Percentiles rank a stretch among this genome's conserved stretches.
Evolutionary conservation across 2,888 invertebrate species (phyloP).

Genomic region (Drosophila lutescens): DNA sequence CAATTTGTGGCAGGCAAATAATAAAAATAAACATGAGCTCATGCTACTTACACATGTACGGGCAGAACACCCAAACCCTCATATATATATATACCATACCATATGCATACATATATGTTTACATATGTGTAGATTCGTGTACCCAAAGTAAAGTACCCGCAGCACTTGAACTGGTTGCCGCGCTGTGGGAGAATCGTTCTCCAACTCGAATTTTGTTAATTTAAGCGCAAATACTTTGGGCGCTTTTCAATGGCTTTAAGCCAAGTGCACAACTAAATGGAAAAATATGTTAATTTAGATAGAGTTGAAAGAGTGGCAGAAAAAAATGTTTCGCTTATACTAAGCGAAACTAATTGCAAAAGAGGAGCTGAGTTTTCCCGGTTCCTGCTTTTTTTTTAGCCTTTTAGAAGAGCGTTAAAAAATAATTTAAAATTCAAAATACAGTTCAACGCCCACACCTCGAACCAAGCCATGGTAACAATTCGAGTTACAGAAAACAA

Average conservation of each 20-base stretch:
- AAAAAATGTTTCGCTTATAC: neutral
- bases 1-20: conserved; percentile 77
- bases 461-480: too few relatives aligned
- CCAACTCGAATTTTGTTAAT: conserved; percentile 40
- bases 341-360: conserved; percentile 1
- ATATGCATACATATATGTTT: neutral
- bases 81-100: neutral
- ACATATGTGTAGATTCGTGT: conserved; percentile 26
- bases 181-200: conserved; percentile 49
- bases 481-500: too few relatives aligned
- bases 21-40: conserved; percentile 83
- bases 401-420: too few relatives aligned
- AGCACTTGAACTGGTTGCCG: conserved; percentile 64
- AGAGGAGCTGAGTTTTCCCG: neutral
- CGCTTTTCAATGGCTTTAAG: conserved; percentile 30
- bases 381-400: neutral
- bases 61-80: conserved; percentile 42
- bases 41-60: conserved; percentile 76
- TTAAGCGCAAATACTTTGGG: conserved; percentile 42
- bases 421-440: too few relatives aligned
- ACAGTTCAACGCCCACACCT: too few relatives aligned
- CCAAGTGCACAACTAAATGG: conserved; percentile 33
- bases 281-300: conserved; percentile 36
- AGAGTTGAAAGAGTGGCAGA: neutral
- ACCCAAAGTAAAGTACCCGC: conserved; percentile 63